Evolutionary conservation across 2,888 invertebrate genomes (phyloP), one percentile per base, ranked within the genome.

Genomic region (Chironomus tentans): DNA sequence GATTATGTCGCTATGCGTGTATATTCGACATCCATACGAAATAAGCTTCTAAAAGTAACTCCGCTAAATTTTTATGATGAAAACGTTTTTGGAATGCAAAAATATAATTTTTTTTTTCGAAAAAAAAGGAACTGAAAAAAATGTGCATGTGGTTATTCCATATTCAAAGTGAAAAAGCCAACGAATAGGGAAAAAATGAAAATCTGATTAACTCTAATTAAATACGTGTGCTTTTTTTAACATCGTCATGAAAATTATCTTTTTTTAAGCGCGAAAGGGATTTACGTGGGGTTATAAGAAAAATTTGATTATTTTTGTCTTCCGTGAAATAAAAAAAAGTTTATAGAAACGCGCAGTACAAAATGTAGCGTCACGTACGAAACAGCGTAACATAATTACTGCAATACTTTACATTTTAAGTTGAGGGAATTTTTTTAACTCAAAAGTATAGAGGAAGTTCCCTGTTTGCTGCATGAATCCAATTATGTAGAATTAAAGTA

Each of bases 141-240:
- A 10, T 38, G 10, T 38, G 7, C 38, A 38, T 38, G 38, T 38
- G 38, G 38, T 38, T 38, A 38, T 38, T 38, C 10, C 38, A 38
- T 38, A 38, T 10, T 10, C 38, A 38, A 56, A 7, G 6, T 15
- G n/a, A 15, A 38, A 56, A 18, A 56, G 50, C 56, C 38, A 56
- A 4, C 15, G n/a, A n/a, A n/a, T n/a, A n/a, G n/a, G n/a, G n/a
- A n/a, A n/a, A 50, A 50, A 56, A 12, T 65, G 65, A 65, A 21
- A 24, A 65, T 65, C 65, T 24, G 65, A 65, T 65, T 65, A 65
- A 65, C 21, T 65, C 65, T 65, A 65, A 65, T 65, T 65, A 65
- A 65, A 65, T 65, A 65, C 65, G 65, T 65, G 62, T 62, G 21
- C 21, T 65, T 65, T 65, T 15, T 65, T 21, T 65, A 18, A 21